phyloP scores from a whole-genome alignment of 2,888 invertebrate species.

The Disparrhopalites patrizii region DNA sequence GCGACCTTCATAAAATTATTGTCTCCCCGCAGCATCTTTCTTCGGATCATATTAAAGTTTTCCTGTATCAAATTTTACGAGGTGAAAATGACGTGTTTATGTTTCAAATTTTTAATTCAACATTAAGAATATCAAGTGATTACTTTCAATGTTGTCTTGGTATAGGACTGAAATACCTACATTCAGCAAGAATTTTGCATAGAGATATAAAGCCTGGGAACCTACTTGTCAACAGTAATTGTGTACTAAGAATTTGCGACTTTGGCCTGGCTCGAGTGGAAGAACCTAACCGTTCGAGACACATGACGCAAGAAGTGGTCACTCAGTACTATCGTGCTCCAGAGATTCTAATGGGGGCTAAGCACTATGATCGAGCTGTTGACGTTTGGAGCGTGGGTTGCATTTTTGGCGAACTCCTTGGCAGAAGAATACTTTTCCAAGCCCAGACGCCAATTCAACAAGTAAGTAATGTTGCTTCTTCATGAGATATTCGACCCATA shows the following conservation, averaged over 20 bases:
- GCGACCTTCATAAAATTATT: constrained; percentile 99
- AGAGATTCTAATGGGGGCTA: constrained; percentile 97
- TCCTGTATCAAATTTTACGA: constrained; percentile 99
- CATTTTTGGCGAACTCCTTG: constrained; percentile 96
- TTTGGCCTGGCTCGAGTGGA: constrained; percentile 97
- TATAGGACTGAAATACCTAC: constrained; percentile 92
- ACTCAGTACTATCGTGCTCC: constrained; percentile 99
- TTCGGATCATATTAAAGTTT: constrained; percentile 99
- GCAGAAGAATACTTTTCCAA: constrained; percentile 93
- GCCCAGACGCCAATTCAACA: constrained; percentile 97
- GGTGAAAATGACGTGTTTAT: no score
- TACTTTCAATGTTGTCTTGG: constrained; percentile 10
- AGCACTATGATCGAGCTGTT: constrained; percentile 92
- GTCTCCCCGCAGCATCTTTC: constrained; percentile 98
- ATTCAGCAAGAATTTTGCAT: constrained; percentile 96
- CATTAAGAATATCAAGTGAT: no score
- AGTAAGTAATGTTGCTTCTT: constrained; percentile 54
- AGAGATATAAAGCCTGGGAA: constrained; percentile 99
- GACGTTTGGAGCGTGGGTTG: constrained; percentile 99
- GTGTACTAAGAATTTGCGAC: constrained; percentile 99
- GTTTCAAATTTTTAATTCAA: no score
- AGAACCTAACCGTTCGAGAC: constrained; percentile 85
- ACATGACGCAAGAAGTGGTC: constrained; percentile 99
- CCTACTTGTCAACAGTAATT: constrained; percentile 97
- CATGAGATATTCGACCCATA: not conserved